Conservation (phyloP, 2,113 vertebrate genomes). For the Micronycteris hirsuta region DNA sequence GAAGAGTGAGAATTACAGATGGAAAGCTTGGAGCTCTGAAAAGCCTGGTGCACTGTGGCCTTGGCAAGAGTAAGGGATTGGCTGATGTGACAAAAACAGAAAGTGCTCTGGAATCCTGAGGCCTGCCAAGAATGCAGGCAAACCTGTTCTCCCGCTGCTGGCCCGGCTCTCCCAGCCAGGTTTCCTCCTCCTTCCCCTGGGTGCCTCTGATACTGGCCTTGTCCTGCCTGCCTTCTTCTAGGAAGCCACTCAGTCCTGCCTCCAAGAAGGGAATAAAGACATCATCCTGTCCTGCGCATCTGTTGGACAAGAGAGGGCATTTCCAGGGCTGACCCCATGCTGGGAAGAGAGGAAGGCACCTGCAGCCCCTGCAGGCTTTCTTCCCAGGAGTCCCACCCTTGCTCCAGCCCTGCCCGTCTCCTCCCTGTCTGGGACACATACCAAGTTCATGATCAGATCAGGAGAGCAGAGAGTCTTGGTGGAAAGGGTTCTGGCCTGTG, state of each 20-base stretch:
- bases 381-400: not conserved
- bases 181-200: not conserved
- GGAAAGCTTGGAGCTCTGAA: not conserved
- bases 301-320: not conserved
- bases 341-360: not conserved
- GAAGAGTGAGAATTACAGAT: not conserved
- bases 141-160: constrained; percentile 42
- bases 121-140: constrained; percentile 42
- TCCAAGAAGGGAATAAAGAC: constrained; percentile 8
- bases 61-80: not conserved
- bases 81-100: constrained; percentile 47
- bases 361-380: not conserved
- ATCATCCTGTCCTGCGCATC: not conserved
- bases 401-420: not conserved
- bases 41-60: not conserved
- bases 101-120: constrained; percentile 47
- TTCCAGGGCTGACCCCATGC: not conserved
- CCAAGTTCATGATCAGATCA: not conserved
- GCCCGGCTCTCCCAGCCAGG: not conserved
- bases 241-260: constrained; percentile 14
- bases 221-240: not conserved
- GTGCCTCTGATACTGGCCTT: not conserved
- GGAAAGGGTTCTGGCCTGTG: not conserved
- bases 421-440: not conserved
- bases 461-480: not conserved